Evolutionary conservation across 2,113 vertebrate genomes (phyloP).

Genomic region (Xenopus laevis): DNA sequence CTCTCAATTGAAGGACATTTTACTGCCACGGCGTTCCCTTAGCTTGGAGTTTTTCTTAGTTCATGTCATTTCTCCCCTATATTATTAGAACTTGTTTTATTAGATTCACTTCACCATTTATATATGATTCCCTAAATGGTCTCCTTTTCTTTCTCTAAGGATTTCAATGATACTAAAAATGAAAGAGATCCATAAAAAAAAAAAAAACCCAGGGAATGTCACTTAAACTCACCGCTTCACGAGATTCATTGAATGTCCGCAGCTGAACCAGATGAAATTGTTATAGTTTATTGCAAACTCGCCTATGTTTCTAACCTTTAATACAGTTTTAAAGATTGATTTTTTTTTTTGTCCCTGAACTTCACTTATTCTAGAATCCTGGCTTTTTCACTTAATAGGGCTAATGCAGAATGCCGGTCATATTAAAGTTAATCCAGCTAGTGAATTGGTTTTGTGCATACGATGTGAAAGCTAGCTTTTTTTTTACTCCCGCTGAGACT

Average conservation of each 20-base stretch:
- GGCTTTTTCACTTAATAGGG: slow-evolving; percentile 58
- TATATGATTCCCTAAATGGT: slow-evolving; percentile 60
- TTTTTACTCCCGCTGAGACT: slow-evolving; percentile 54
- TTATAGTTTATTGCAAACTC: slow-evolving; percentile 59
- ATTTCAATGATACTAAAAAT: slow-evolving; percentile 58
- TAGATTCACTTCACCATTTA: slow-evolving; percentile 52
- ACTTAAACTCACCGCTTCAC: slow-evolving; percentile 54
- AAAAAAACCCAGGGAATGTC: slow-evolving; percentile 58
- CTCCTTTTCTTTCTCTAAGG: slow-evolving; percentile 50
- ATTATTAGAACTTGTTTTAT: slow-evolving; percentile 51
- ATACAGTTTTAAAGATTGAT: slow-evolving; percentile 59
- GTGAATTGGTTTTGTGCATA: slow-evolving; percentile 63
- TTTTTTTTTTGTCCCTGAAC: slow-evolving; percentile 50
- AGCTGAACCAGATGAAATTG: slow-evolving; percentile 62
- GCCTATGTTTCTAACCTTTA: slow-evolving; percentile 57
- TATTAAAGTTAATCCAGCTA: slow-evolving; percentile 64
- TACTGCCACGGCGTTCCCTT: slow-evolving; percentile 44
- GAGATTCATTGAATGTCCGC: slow-evolving; percentile 55
- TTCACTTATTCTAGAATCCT: slow-evolving; percentile 53
- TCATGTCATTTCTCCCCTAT: slow-evolving; percentile 42
- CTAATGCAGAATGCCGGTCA: slow-evolving; percentile 56
- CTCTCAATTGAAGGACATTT: slow-evolving; percentile 40
- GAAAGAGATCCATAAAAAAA: slow-evolving; percentile 55
- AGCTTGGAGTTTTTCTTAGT: slow-evolving; percentile 43
- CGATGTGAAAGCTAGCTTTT: slow-evolving; percentile 59